phyloP scores from a whole-genome alignment of 1,140 invertebrate species.

The Leguminivora glycinivorella region DNA sequence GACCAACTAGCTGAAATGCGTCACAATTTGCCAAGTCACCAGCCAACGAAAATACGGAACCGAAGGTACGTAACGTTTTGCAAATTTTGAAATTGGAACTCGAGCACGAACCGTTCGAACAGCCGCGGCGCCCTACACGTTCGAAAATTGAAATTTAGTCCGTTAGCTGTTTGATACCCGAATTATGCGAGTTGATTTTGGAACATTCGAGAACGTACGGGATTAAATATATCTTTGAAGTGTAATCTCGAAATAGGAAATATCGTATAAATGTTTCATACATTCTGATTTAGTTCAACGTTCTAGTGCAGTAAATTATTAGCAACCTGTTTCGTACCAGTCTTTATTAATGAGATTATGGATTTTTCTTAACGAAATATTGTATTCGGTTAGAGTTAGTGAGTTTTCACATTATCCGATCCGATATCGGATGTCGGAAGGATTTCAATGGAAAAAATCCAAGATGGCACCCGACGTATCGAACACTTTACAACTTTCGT shows the following conservation, averaged over 20 bases:
- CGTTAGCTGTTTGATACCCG: not conserved
- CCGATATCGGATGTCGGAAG: too few relatives aligned
- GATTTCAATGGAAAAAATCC: too few relatives aligned
- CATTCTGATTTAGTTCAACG: too few relatives aligned
- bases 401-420: too few relatives aligned
- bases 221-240: not conserved
- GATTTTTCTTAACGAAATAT: too few relatives aligned
- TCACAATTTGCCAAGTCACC: not conserved
- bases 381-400: too few relatives aligned
- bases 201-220: not conserved
- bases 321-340: too few relatives aligned
- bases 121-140: not conserved
- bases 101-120: not conserved
- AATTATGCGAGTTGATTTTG: not conserved
- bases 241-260: not conserved
- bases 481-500: too few relatives aligned
- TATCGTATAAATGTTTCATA: too few relatives aligned
- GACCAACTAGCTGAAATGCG: not conserved
- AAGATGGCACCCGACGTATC: too few relatives aligned
- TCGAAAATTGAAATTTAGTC: not conserved
- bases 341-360: too few relatives aligned
- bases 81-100: not conserved
- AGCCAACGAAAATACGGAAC: not conserved
- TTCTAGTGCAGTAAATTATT: too few relatives aligned
- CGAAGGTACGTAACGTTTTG: not conserved